These are phyloP conservation scores for Ptychoptera contaminata DNA, from an alignment of 2,888 invertebrate species.

Conservation along the genomic window DNA sequence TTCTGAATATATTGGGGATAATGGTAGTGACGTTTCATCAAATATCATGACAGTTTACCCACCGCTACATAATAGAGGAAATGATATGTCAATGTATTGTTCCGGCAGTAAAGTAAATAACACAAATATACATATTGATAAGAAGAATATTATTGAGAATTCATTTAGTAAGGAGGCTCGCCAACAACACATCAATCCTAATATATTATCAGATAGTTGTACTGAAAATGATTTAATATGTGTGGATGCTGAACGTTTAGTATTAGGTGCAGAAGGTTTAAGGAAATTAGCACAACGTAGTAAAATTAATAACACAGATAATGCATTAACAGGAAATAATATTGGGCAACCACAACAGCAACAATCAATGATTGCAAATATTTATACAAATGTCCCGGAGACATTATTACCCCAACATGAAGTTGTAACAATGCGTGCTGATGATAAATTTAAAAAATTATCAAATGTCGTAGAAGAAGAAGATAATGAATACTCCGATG, in stretches of 20 bases:
- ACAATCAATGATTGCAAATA: conserved; percentile 34
- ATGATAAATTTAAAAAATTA: conserved; percentile 19
- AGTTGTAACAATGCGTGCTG: conserved; percentile 23
- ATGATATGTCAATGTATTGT: conserved; percentile 39
- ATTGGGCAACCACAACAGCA: conserved; percentile 1
- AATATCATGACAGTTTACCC: conserved; percentile 27
- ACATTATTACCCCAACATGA: conserved; percentile 44
- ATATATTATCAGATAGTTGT: conserved; percentile 46
- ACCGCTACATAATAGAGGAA: conserved; percentile 36
- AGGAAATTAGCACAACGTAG: conserved; percentile 7
- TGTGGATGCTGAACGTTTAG: conserved; percentile 22
- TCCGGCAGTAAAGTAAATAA: conserved; percentile 65
- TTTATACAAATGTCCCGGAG: conserved; percentile 47
- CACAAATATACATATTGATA: conserved; percentile 60
- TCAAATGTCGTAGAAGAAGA: conserved; percentile 21
- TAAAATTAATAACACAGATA: conserved; percentile 17
- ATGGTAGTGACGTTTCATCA: conserved; percentile 39
- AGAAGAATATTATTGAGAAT: conserved; percentile 15
- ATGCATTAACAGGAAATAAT: conserved; percentile 14
- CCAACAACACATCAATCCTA: conserved; percentile 42
- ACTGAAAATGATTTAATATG: conserved; percentile 34
- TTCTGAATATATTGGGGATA: conserved; percentile 32
- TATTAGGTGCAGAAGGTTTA: conserved; percentile 27
- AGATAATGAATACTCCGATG: conserved; percentile 11
- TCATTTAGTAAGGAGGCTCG: conserved; percentile 17